Conservation (phyloP, 2,113 vertebrate species). For the Cariama cristata region DNA sequence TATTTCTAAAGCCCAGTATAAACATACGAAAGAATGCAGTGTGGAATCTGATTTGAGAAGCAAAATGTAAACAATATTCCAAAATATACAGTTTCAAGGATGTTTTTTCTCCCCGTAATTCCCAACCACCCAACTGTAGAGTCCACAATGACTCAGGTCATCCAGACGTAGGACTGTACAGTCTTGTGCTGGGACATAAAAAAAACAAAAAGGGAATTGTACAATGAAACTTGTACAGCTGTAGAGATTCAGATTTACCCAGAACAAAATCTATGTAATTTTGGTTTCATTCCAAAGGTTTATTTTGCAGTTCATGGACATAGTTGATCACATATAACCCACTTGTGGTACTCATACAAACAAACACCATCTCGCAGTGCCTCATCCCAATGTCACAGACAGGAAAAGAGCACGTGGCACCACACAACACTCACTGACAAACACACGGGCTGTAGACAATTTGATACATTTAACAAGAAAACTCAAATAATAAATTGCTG, state of each 20-base stretch:
- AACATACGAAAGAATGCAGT: not conserved
- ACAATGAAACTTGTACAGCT: not conserved
- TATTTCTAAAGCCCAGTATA: not conserved
- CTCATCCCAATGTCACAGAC: not conserved
- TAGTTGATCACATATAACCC: not conserved
- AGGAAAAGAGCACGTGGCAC: not conserved
- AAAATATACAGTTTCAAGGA: not conserved
- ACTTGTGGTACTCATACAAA: not conserved
- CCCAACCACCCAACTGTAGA: not conserved
- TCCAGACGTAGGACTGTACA: accelerated
- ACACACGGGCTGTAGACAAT: not conserved
- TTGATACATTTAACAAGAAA: not conserved
- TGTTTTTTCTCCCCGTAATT: not conserved
- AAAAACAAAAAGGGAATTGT: not conserved
- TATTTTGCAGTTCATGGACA: not conserved
- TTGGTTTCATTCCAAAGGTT: slow-evolving; percentile 4
- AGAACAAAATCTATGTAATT: not conserved
- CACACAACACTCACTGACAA: not conserved
- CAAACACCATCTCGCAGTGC: not conserved
- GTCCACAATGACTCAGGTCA: not conserved
- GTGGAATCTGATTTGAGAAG: not conserved
- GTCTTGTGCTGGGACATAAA: not conserved
- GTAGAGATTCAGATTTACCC: not conserved
- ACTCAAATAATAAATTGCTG: not conserved
- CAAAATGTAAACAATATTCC: not conserved